Evolutionary conservation across 1,140 invertebrate genomes (phyloP), one percentile per base, ranked within the genome.

Genomic region (Pseudomyrmex flavicornis): DNA sequence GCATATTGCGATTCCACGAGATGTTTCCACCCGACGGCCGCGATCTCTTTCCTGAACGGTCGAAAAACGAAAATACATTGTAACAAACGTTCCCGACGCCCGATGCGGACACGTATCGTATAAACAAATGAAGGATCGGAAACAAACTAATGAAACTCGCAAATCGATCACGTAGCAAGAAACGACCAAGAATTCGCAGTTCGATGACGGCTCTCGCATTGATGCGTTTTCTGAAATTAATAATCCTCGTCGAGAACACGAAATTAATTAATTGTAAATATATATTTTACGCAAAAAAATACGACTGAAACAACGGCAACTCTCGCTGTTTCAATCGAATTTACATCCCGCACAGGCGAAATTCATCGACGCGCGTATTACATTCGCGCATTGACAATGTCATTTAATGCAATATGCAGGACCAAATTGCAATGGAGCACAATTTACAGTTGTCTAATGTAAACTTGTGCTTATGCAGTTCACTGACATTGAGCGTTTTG

Each of bases 1-100:
- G 79, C 79, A 87, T 87, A 87, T 86, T 87, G 85, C 85, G 85
- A 85, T 86, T 63, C 46, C 15, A n/a, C 66, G 58, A 65, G 22
- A n/a, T 70, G 72, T 52, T 85, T 76, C 70, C 48, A 74, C 48
- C 48, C 69, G 58, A 77, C 72, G 2, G 20, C 15, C n/a, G 48
- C 66, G 66, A 13, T 7, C 79, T 79, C 61, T 80, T 74, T 5
- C 66, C 20, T 35, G 76, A 54, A 80, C 66, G 59, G 68, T 35
- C 72, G 72, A 70, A 76, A 85, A 84, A 74, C 84, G 82, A 85
- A 85, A 84, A 84, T 75, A 63, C 50, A 62, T 84, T 56, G 63
- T 84, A 85, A 85, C 70, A 70, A 85, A 85, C 82, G 73, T 74
- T 85, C 63, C 65, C 10, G 35, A 10, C 35, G 20, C 48, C 54